Percentiles rank a stretch among this genome's conserved stretches.
phyloP scores from a whole-genome alignment of 2,888 invertebrate species.

The Tiphia femorata region DNA sequence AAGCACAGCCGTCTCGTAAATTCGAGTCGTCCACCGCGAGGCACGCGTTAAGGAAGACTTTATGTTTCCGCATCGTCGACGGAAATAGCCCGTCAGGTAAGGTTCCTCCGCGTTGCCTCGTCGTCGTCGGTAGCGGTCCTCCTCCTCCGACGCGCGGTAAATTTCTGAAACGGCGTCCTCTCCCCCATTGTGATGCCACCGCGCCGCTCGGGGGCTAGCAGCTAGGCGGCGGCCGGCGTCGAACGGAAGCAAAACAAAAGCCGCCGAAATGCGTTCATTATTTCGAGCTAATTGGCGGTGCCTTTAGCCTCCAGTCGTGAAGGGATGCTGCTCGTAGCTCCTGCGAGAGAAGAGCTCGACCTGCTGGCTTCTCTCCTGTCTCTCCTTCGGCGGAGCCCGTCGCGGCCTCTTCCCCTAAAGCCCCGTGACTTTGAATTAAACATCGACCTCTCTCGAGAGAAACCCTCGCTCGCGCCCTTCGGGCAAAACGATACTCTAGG shows the following conservation, averaged over 20 bases:
- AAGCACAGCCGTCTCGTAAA: no score
- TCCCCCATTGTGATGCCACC: slow-evolving; percentile 50
- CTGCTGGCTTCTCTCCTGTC: slow-evolving; percentile 15
- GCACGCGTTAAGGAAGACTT: no score
- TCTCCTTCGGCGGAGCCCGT: slow-evolving; percentile 20
- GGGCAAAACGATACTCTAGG: no score
- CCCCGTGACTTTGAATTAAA: slow-evolving; percentile 2
- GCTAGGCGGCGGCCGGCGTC: slow-evolving; percentile 57
- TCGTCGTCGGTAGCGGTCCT: slow-evolving; percentile 22
- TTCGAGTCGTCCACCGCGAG: no score
- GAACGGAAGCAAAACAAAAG: slow-evolving; percentile 64
- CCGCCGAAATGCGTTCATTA: slow-evolving; percentile 68
- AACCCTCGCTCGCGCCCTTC: no score
- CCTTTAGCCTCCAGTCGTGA: slow-evolving; percentile 57
- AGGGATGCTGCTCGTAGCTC: slow-evolving; percentile 25
- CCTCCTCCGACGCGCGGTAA: slow-evolving; percentile 35
- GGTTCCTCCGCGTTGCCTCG: slow-evolving; percentile 23
- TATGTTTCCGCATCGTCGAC: slow-evolving; percentile 23
- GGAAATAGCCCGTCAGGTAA: slow-evolving; percentile 27
- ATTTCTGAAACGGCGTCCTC: slow-evolving; percentile 49
- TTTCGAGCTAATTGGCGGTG: slow-evolving; percentile 69
- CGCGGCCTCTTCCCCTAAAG: slow-evolving; percentile 5
- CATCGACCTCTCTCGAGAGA: slow-evolving; percentile 2
- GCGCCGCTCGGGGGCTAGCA: slow-evolving; percentile 56
- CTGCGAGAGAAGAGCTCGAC: slow-evolving; percentile 29